These are phyloP conservation scores for Tympanuchus pallidicinctus DNA, from an alignment of 2,113 vertebrate species.

Conservation along the genomic window DNA sequence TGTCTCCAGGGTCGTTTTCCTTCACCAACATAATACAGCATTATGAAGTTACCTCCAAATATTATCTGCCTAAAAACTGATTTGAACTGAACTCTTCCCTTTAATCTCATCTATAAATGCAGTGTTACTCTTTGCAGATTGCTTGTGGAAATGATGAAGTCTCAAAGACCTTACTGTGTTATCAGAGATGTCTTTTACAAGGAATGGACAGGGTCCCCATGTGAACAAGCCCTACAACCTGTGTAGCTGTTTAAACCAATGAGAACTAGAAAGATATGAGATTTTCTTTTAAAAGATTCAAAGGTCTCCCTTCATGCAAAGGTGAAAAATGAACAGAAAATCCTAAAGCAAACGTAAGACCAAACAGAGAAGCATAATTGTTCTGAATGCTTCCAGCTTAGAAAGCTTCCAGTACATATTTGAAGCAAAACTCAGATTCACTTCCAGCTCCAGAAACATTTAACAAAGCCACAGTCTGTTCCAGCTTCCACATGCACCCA, in stretches of 20 bases:
- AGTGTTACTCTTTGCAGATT: neutral
- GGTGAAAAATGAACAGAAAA: neutral
- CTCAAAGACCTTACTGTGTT: rapidly evolving
- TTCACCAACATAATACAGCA: neutral
- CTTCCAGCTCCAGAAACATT: neutral
- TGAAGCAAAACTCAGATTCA: neutral
- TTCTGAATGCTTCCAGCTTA: neutral
- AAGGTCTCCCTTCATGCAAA: neutral
- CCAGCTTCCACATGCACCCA: neutral
- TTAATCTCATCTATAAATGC: neutral
- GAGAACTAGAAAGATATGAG: neutral
- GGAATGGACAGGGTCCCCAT: rapidly evolving
- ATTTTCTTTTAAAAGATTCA: neutral
- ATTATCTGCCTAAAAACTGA: neutral
- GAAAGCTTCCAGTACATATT: neutral
- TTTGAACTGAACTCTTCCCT: neutral
- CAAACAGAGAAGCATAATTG: rapidly evolving
- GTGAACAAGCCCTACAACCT: neutral
- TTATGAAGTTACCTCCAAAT: neutral
- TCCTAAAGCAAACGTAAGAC: neutral
- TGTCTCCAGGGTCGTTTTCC: neutral
- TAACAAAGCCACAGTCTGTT: neutral
- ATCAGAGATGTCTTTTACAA: neutral
- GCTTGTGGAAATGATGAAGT: neutral
- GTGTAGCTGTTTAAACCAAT: neutral